Evolutionary conservation across 2,113 vertebrate species (phyloP).

Genomic region (Cyphomyrus plagiostoma): DNA sequence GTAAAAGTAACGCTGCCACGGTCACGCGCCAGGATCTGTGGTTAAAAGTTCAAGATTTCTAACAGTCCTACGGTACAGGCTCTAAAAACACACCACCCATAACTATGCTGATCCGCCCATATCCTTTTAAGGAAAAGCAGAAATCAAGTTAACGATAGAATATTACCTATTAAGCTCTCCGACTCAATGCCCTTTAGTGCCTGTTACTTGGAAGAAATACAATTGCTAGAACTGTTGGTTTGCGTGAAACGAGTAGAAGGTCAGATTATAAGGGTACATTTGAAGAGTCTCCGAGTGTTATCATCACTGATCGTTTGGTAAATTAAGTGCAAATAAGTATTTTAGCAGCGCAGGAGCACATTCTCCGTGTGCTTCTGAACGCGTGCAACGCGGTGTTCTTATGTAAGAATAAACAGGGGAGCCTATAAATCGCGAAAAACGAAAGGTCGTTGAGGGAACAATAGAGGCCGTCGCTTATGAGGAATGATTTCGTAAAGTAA

Average conservation of each 20-base stretch:
- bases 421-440: neutral
- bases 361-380: neutral
- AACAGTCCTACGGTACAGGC: neutral
- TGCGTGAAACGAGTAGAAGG: neutral
- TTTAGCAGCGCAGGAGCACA: neutral
- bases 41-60: neutral
- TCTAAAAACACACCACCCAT: slow-evolving; percentile 46
- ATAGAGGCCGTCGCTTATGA: neutral
- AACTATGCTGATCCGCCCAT: slow-evolving; percentile 12
- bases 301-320: neutral
- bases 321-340: neutral
- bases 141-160: neutral
- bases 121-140: neutral
- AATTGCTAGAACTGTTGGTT: neutral
- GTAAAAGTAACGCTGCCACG: slow-evolving; percentile 4
- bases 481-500: neutral
- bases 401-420: neutral
- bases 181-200: neutral
- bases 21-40: slow-evolving; percentile 27
- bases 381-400: neutral
- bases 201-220: neutral
- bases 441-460: neutral
- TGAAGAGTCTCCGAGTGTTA: neutral
- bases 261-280: neutral
- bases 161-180: neutral